A percentile compares a stretch with the other conserved stretches of the same genome.
phyloP scores from a whole-genome alignment of 53 echinoderm and acorn worm genomes.

The Echinarachnius parma region DNA sequence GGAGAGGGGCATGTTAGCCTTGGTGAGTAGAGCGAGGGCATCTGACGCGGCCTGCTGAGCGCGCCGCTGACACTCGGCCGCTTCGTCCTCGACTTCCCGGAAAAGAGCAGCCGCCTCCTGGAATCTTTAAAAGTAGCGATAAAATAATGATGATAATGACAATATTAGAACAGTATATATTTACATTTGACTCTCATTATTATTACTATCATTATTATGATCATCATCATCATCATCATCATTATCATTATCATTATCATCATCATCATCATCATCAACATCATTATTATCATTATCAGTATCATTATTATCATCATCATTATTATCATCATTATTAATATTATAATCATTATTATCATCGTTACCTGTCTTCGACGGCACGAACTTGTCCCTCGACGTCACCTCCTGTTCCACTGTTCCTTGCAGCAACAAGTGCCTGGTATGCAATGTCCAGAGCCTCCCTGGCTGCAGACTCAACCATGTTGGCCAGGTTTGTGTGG shows the following conservation, averaged over 20 bases:
- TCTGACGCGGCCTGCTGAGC: conserved; percentile 58
- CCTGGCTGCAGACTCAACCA: conserved; percentile 54
- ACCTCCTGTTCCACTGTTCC: conserved; percentile 7
- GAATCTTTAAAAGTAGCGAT: conserved; percentile 10
- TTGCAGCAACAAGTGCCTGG: conserved; percentile 48
- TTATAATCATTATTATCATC: not conserved
- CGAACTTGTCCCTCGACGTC: conserved; percentile 19
- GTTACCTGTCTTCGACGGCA: conserved; percentile 19
- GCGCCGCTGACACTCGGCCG: conserved; percentile 60
- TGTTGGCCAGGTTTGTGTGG: conserved; percentile 29
- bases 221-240: not conserved
- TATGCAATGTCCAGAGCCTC: conserved; percentile 72
- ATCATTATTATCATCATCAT: not conserved
- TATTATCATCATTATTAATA: not conserved
- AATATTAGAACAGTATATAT: not conserved
- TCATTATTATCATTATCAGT: conserved; percentile 1
- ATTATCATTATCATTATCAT: not conserved
- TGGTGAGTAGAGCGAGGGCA: conserved; percentile 62
- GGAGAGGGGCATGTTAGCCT: conserved; percentile 64
- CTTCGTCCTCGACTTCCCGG: conserved; percentile 55
- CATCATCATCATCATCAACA: not conserved
- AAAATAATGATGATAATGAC: not conserved
- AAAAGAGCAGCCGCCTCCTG: conserved; percentile 49
- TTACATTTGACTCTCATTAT: not conserved
- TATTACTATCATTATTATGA: not conserved